A percentile compares a stretch with the other conserved stretches of the same genome.
Conservation (phyloP, 2,888 invertebrate genomes). For the Ceratothoa steindachneri region DNA sequence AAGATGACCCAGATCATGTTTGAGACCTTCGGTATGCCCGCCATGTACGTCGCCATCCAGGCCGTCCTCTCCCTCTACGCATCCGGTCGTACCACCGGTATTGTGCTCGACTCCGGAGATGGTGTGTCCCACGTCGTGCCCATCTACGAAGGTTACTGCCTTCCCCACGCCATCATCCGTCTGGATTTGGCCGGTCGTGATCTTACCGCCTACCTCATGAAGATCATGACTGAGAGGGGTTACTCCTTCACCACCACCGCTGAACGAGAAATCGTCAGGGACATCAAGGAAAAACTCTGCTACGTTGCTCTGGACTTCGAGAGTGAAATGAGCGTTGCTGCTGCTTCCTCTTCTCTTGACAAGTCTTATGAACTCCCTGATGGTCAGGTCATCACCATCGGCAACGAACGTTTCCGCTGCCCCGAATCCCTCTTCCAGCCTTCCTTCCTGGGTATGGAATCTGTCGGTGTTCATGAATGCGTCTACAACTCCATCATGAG, state of each 20-base stretch:
- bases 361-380: slow-evolving; percentile 88
- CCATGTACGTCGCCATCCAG: slow-evolving; percentile 53
- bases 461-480: slow-evolving; percentile 81
- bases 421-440: slow-evolving; percentile 69
- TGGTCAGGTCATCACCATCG: slow-evolving; percentile 69
- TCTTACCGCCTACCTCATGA: slow-evolving; percentile 31
- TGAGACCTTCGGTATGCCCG: slow-evolving; percentile 55
- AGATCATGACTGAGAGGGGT: slow-evolving; percentile 41
- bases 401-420: slow-evolving; percentile 69
- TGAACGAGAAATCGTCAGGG: slow-evolving; percentile 40
- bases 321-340: slow-evolving; percentile 58
- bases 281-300: slow-evolving; percentile 45
- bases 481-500: slow-evolving; percentile 92
- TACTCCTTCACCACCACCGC: slow-evolving; percentile 44
- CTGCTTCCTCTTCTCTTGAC: slow-evolving; percentile 82
- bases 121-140: slow-evolving; percentile 49
- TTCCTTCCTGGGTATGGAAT: slow-evolving; percentile 78
- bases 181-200: slow-evolving; percentile 23
- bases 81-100: slow-evolving; percentile 27
- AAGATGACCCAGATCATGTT: slow-evolving; percentile 48
- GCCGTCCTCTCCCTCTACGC: neutral
- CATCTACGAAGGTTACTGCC: slow-evolving; percentile 55
- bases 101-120: slow-evolving; percentile 40
- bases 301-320: slow-evolving; percentile 46
- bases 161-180: slow-evolving; percentile 48